A percentile compares a stretch with the other conserved stretches of the same genome.
Evolutionary conservation across 2,113 vertebrate genomes (phyloP).

Genomic region (Ramphastos sulfuratus): DNA sequence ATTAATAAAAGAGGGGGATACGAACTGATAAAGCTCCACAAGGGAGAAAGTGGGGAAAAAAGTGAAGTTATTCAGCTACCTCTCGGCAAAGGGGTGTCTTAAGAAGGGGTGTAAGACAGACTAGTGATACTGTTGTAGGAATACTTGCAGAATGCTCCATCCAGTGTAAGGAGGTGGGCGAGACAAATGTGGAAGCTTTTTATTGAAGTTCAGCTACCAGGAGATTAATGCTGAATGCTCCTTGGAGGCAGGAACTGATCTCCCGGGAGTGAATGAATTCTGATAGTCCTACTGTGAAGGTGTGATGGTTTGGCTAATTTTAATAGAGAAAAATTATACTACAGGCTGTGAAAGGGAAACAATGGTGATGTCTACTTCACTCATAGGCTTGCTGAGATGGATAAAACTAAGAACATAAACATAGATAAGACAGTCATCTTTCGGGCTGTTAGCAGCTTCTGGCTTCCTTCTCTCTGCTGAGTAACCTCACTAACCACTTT

Average conservation of each 20-base stretch:
- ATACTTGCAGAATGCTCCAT: neutral
- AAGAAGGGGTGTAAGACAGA: neutral
- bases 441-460: too few species aligned
- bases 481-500: too few species aligned
- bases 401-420: too few species aligned
- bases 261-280: neutral
- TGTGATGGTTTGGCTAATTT: too few species aligned
- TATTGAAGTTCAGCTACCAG: neutral
- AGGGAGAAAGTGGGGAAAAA: neutral
- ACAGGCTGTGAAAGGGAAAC: too few species aligned
- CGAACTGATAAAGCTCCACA: neutral
- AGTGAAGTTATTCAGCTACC: neutral
- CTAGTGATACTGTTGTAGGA: neutral
- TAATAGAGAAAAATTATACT: too few species aligned
- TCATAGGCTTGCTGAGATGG: too few species aligned
- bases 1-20: neutral
- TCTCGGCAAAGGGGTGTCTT: neutral
- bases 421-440: too few species aligned
- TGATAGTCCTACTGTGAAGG: neutral
- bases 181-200: neutral
- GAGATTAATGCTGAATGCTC: neutral
- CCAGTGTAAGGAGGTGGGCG: neutral
- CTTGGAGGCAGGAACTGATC: neutral
- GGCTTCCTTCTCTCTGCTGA: too few species aligned
- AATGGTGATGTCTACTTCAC: too few species aligned